phyloP scores from a whole-genome alignment of 2,113 vertebrate genomes.

The Phycodurus eques region DNA sequence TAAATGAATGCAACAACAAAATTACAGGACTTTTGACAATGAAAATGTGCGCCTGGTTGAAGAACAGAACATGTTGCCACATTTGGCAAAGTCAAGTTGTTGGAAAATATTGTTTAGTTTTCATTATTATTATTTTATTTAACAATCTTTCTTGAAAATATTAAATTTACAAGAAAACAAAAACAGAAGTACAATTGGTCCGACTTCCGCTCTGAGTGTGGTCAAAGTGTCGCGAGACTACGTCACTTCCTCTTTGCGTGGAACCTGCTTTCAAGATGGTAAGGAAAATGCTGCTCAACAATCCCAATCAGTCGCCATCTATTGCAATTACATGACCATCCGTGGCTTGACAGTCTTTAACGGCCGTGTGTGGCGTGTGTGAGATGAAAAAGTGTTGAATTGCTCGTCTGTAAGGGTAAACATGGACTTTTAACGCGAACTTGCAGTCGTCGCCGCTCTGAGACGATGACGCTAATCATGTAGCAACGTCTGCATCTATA shows the following conservation, averaged over 20 bases:
- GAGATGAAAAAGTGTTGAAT: background rate
- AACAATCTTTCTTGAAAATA: too few species aligned
- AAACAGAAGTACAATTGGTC: constrained; percentile 5
- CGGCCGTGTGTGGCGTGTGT: rapidly evolving
- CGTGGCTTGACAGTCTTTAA: rapidly evolving
- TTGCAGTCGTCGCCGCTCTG: background rate
- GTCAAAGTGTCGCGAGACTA: constrained; percentile 65
- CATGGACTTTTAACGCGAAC: background rate
- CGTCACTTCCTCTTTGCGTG: constrained; percentile 69
- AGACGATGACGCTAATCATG: background rate
- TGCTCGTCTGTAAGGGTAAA: rapidly evolving
- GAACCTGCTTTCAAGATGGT: constrained; percentile 78
- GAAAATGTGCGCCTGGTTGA: background rate
- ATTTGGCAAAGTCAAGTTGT: background rate
- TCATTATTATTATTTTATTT: too few species aligned
- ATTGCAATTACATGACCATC: rapidly evolving
- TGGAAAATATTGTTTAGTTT: too few species aligned
- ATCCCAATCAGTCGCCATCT: constrained; percentile 65
- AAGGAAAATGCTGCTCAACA: constrained; percentile 20
- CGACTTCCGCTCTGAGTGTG: constrained; percentile 33
- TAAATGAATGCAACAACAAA: background rate
- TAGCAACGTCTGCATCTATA: background rate
- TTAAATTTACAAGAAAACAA: too few species aligned
- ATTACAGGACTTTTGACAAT: background rate
- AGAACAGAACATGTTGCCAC: background rate